Base-by-base conservation (phyloP, 2,888 invertebrate genomes). In the Lasioglossum leucozonium region DNA sequence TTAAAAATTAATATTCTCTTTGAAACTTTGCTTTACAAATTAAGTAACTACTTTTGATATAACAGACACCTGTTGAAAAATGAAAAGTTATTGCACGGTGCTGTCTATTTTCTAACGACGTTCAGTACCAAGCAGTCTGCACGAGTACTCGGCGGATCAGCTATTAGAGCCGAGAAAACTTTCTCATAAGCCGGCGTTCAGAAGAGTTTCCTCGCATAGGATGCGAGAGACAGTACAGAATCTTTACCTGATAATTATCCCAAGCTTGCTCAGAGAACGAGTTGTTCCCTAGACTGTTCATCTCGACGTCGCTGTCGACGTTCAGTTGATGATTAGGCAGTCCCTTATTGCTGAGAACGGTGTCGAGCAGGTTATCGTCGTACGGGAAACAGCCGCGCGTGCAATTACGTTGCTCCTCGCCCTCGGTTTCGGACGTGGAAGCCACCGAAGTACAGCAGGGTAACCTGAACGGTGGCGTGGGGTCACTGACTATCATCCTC, bases 211-310 rank as follows among this genome's bases (percentile, higher is more conserved):
- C 75, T 26, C 22, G 62, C 18, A 40, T 42, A 5, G 1, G 30
- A 74, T 4, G 62, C 40, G 37, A 77, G 51, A 55, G 71, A 34
- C 16, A 30, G 65, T 42, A 2, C 18, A 34, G 26, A 34, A 51
- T 30, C 11, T n/a, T 81, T 89, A 98, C 98, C 97, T 98, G 98
- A 96, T 98, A 99, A 95, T 98, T 98, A 95, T 99, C 99, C 99
- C 99, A 99, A 73, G 98, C 98, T 92, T 98, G 98, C 95, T 99
- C 99, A 0, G 98, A 98, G 94, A 98, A 97, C n/a, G 97, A 97
- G 93, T 98, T 98, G 92, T 94, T 94, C 71, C 94, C 93, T 75
- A 94, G 90, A 79, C 94, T 94, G 83, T 93, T 96, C 96, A 89
- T 97, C 96, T 94, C 95, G 6, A 93, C 91, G 78, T 97, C 97